Base-by-base conservation (phyloP, 1,140 invertebrate species). In the Cyrtorhinus lividipennis region DNA sequence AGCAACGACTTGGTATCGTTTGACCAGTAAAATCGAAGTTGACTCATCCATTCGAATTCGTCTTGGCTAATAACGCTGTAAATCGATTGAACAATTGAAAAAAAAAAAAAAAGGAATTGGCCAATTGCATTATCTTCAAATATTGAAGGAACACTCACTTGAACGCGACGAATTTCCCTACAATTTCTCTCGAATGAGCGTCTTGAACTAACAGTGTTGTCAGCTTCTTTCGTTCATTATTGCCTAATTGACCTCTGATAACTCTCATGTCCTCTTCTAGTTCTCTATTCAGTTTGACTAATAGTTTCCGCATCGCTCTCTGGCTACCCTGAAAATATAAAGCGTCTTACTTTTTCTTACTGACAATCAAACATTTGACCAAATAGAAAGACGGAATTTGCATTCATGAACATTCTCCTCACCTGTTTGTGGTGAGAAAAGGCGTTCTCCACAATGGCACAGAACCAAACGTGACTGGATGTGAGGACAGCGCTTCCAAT, bases 31-130 rank as follows among this genome's bases (percentile, higher is more conserved):
- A 93, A 95, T 66, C 90, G 76, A 62, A 95, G 77, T 73, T 95
- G 91, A 71, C 87, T 91, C 74, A 93, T 89, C 91, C 92, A 95
- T 66, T 90, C 84, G 70, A 95, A 95, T 73, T 94, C 90, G 62
- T 82, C 75, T 0, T 81, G 84, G 72, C 87, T 78, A 72, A 94
- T 86, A 48, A 86, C 30, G 5, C 5, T 38, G 30, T 38, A 38
- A 15, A 38, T 38, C 5, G 5, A 38, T 8, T 38, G 30, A 38
- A 38, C 15, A 15, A 38, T 38, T 38, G 15, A n/a, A n/a, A n/a
- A n/a, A n/a, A n/a, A n/a, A n/a, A n/a, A n/a, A n/a, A n/a, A n/a
- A n/a, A n/a, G n/a, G n/a, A n/a, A n/a, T n/a, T n/a, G n/a, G n/a
- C n/a, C n/a, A n/a, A n/a, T n/a, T n/a, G n/a, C n/a, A n/a, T n/a